These are phyloP conservation scores for Selenia dentaria DNA, from an alignment of 2,888 invertebrate species.

Conservation along the genomic window DNA sequence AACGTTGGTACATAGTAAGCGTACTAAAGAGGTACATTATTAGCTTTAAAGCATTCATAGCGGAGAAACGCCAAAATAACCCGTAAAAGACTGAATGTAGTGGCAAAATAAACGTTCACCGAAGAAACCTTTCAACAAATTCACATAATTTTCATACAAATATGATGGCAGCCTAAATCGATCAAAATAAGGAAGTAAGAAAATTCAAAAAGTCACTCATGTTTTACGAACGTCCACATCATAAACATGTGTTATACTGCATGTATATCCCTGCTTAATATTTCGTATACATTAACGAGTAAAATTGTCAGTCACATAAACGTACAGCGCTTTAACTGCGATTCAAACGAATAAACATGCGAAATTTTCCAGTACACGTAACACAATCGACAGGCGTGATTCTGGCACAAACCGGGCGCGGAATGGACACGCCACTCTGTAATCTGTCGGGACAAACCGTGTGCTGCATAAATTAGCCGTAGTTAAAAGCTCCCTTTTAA, in stretches of 20 bases:
- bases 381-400: slow-evolving; percentile 65
- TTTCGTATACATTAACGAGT: background rate
- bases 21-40: background rate
- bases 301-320: slow-evolving; percentile 11
- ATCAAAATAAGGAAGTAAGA: no score
- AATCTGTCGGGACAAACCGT: slow-evolving; percentile 77
- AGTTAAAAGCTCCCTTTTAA: slow-evolving; percentile 81
- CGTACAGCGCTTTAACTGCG: slow-evolving; percentile 17
- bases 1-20: background rate
- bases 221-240: no score
- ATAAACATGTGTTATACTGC: no score
- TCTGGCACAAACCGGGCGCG: slow-evolving; percentile 53
- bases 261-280: no score
- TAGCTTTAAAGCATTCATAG: slow-evolving; percentile 15
- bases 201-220: no score
- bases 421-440: slow-evolving; percentile 70
- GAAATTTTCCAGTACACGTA: slow-evolving; percentile 57
- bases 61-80: slow-evolving; percentile 22
- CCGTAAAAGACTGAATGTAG: slow-evolving; percentile 29
- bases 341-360: slow-evolving; percentile 57
- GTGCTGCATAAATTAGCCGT: slow-evolving; percentile 78
- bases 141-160: slow-evolving; percentile 50
- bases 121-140: slow-evolving; percentile 47
- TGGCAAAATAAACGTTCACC: slow-evolving; percentile 35
- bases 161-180: slow-evolving; percentile 48